phyloP scores from a whole-genome alignment of 2,797 vertebrate species.

The Eurystomus glaucurus region DNA sequence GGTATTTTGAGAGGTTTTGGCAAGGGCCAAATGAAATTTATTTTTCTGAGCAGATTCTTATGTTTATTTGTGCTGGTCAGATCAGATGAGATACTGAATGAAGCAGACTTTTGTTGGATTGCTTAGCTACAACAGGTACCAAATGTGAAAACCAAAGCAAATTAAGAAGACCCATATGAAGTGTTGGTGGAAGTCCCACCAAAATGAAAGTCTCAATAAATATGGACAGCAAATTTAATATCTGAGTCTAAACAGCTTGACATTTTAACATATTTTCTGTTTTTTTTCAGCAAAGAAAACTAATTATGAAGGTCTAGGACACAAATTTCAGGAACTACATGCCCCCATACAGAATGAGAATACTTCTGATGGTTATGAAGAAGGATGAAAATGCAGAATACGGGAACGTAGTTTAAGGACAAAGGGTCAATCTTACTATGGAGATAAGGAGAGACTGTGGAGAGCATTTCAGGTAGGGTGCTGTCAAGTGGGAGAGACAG shows the following conservation, averaged over 20 bases:
- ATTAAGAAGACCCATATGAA: neutral
- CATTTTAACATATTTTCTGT: neutral
- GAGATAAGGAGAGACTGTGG: neutral
- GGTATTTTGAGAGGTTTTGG: neutral
- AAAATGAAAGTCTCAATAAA: neutral
- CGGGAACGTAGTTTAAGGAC: neutral
- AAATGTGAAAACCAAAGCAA: neutral
- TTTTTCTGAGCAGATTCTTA: neutral
- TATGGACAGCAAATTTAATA: neutral
- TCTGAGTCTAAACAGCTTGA: neutral
- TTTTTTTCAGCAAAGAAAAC: neutral
- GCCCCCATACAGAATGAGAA: neutral
- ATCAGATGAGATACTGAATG: neutral
- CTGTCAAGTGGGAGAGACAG: neutral
- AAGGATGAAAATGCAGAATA: neutral
- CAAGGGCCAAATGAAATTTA: neutral
- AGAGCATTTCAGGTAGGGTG: neutral
- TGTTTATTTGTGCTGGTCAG: neutral
- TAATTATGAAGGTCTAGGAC: neutral
- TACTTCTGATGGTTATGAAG: neutral
- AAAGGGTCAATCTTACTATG: neutral
- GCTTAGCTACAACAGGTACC: neutral
- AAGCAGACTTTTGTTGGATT: neutral
- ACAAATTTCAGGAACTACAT: neutral
- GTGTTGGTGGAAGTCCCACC: neutral